These are phyloP conservation scores for Heliconius erato DNA, from an alignment of 2,888 invertebrate genomes.

Conservation along the genomic window DNA sequence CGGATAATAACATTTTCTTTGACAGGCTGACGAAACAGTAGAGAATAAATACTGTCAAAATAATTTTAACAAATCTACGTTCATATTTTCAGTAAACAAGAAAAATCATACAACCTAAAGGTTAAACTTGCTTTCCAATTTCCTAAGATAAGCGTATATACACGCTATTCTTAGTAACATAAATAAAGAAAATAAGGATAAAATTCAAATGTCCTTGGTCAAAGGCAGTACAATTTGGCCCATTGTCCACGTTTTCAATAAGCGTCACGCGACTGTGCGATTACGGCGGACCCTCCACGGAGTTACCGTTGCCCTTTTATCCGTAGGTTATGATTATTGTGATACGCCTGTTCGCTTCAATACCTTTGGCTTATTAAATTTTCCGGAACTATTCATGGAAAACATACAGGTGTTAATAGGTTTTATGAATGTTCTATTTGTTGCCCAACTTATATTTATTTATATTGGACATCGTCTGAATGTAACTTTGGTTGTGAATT, in stretches of 20 bases:
- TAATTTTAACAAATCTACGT: no score
- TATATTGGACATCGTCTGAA: neutral
- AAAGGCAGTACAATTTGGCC: slow-evolving; percentile 46
- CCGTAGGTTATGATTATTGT: slow-evolving; percentile 42
- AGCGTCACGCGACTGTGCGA: slow-evolving; percentile 49
- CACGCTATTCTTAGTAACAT: neutral
- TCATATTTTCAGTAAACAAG: no score
- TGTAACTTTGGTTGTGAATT: neutral
- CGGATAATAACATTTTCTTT: no score
- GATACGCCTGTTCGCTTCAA: slow-evolving; percentile 26
- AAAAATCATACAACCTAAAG: neutral
- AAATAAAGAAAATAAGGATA: neutral
- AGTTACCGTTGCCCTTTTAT: slow-evolving; percentile 37
- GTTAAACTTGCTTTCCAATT: neutral
- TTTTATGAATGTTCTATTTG: neutral
- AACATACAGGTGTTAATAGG: neutral
- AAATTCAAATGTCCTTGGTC: slow-evolving; percentile 23
- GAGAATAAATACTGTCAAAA: no score
- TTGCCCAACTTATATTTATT: neutral
- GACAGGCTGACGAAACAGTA: no score
- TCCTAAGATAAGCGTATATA: neutral
- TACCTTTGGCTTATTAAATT: slow-evolving; percentile 10
- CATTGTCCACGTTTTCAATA: slow-evolving; percentile 52
- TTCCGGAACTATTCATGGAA: slow-evolving; percentile 1
- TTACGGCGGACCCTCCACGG: slow-evolving; percentile 48